Evolutionary conservation across 2,888 invertebrate species (phyloP).

Genomic region (Eilema sororculum): DNA sequence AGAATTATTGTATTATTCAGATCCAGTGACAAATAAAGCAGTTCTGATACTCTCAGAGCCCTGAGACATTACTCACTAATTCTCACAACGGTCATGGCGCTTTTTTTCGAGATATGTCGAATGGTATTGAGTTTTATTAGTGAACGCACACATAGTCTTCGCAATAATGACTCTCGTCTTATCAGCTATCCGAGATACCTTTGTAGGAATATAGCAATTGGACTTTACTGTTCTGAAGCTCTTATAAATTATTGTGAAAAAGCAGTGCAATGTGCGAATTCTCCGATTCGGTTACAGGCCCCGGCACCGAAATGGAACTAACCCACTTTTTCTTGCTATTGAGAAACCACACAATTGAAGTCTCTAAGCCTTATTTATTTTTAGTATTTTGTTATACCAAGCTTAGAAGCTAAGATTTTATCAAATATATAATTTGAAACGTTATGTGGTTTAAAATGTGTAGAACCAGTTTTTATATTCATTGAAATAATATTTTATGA

Average conservation of each 20-base stretch:
- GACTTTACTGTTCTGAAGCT: neutral
- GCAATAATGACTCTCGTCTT: neutral
- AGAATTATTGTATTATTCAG: neutral
- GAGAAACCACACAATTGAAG: neutral
- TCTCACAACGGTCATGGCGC: neutral
- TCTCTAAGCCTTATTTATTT: neutral
- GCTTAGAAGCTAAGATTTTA: neutral
- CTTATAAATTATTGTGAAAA: neutral
- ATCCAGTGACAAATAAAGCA: neutral
- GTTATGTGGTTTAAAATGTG: slow-evolving; percentile 3
- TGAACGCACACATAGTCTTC: neutral
- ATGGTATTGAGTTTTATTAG: neutral
- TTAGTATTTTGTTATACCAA: slow-evolving; percentile 6
- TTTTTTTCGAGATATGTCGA: neutral
- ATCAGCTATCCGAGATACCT: slow-evolving; percentile 37
- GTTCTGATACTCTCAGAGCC: neutral
- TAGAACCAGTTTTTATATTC: neutral
- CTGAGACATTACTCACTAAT: neutral
- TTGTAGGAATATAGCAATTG: slow-evolving; percentile 10
- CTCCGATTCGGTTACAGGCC: neutral
- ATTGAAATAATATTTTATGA: neutral
- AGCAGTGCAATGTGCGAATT: neutral
- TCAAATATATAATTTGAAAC: neutral
- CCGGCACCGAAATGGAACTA: neutral
- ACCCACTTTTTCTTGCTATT: neutral